These are phyloP conservation scores for Rhagonycha lutea DNA, from an alignment of 2,888 invertebrate species.

Conservation along the genomic window DNA sequence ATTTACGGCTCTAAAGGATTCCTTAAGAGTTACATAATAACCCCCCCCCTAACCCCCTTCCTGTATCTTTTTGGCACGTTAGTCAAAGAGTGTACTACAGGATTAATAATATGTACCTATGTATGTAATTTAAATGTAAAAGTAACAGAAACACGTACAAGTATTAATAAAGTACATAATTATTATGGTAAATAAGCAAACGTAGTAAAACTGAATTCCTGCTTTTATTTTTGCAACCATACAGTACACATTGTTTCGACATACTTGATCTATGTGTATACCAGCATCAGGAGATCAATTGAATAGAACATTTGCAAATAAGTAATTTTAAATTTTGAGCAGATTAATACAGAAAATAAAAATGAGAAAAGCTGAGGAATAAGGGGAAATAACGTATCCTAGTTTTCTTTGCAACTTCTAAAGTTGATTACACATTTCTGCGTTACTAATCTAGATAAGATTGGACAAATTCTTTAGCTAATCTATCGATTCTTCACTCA, in stretches of 20 bases:
- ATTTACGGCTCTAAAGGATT: no score
- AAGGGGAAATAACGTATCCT: slow-evolving; percentile 48
- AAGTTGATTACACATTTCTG: slow-evolving; percentile 51
- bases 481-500: slow-evolving; percentile 48
- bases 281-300: slow-evolving; percentile 46
- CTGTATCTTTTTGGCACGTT: no score
- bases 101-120: no score
- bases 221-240: slow-evolving; percentile 51
- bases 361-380: slow-evolving; percentile 43
- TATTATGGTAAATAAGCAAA: slow-evolving; percentile 19
- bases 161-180: neutral
- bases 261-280: slow-evolving; percentile 50
- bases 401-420: slow-evolving; percentile 46
- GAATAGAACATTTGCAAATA: slow-evolving; percentile 38
- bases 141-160: neutral
- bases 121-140: neutral
- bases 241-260: slow-evolving; percentile 51
- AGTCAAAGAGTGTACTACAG: no score
- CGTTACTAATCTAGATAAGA: slow-evolving; percentile 49
- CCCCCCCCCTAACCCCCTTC: no score
- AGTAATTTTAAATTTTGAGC: slow-evolving; percentile 37
- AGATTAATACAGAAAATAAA: slow-evolving; percentile 33
- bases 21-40: no score
- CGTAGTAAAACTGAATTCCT: slow-evolving; percentile 47
- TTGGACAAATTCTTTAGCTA: slow-evolving; percentile 49